Base-by-base conservation (phyloP, 2,888 invertebrate genomes). In the Cheilosia soror region DNA sequence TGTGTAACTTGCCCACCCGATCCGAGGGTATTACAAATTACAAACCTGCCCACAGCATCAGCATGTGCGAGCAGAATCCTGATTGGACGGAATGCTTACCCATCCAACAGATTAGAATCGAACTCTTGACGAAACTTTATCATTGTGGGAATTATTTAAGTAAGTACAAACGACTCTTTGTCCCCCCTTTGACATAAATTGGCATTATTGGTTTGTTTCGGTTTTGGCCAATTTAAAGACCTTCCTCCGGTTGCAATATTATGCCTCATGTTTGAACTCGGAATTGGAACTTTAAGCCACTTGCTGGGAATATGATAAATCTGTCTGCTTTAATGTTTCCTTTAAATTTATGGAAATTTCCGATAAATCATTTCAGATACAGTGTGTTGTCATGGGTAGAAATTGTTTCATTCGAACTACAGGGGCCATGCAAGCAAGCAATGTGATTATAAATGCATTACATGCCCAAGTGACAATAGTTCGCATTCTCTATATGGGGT, bases 131-230 rank as follows among this genome's bases (percentile, higher is more conserved):
- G 55, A 42, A 75, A 63, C 80, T 80, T 80, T 63, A 75, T 75
- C 75, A 58, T 75, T 73, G 47, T 62, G 4, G 9, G 62, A 80
- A 75, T 68, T 80, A 75, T 75, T 63, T 68, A 80, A 68, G 75
- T 68, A 68, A 42, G 13, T 65, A 40, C 37, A 69, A 57, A 63
- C 72, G 51, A 49, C 33, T 37, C 11, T 4, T 37, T 0, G 0
- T n/a, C n/a, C 11, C 37, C 9, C 3, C 11, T 11, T 37, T 11
- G 37, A 9, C 37, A 37, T 37, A 11, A 37, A 37, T 37, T 37
- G 37, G 9, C 37, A 11, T 37, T 9, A 33, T 0, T 9, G 9
- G 7, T 33, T 3, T 33, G 33, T 9, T 9, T 33, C 33, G 33
- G 33, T 2, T 9, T 33, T 33, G 33, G 9, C 0, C 33, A 9